Evolutionary conservation across 1,140 invertebrate species (phyloP).

Genomic region (Diachasma alloeum): DNA sequence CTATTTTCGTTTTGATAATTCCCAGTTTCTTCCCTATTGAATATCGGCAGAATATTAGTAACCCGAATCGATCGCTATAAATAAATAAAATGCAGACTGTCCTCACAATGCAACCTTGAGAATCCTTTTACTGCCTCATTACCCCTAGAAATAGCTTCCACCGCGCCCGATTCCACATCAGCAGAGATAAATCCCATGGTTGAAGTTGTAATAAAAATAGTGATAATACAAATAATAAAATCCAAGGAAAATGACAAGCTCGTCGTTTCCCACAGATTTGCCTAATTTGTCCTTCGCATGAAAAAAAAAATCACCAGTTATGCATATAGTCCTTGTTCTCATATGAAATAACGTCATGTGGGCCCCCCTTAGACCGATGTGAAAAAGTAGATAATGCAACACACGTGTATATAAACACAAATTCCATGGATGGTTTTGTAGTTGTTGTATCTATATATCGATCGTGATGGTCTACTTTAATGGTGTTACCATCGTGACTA

Average conservation of each 20-base stretch:
- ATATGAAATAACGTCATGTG: not conserved
- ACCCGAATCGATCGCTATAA: too few species aligned
- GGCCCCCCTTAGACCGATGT: not conserved
- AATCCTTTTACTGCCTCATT: too few species aligned
- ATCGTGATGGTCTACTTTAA: slow-evolving; percentile 2
- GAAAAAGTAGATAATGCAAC: not conserved
- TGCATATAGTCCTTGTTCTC: not conserved
- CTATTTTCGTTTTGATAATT: too few species aligned
- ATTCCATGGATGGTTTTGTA: not conserved
- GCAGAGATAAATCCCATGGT: not conserved
- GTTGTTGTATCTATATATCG: not conserved
- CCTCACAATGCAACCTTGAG: too few species aligned
- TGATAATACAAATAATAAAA: not conserved
- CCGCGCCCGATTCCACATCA: too few species aligned
- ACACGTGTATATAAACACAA: not conserved
- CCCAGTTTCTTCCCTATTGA: too few species aligned
- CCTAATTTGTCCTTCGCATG: slow-evolving; percentile 1
- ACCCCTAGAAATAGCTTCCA: too few species aligned
- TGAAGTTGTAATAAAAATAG: not conserved
- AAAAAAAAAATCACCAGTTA: not conserved
- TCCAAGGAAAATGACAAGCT: not conserved
- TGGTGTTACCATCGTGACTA: slow-evolving; percentile 4
- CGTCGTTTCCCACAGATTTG: not conserved
- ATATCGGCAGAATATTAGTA: too few species aligned
- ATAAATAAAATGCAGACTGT: too few species aligned